Base-by-base conservation (phyloP, 2,113 vertebrate genomes). In the Haliaeetus leucogaster region DNA sequence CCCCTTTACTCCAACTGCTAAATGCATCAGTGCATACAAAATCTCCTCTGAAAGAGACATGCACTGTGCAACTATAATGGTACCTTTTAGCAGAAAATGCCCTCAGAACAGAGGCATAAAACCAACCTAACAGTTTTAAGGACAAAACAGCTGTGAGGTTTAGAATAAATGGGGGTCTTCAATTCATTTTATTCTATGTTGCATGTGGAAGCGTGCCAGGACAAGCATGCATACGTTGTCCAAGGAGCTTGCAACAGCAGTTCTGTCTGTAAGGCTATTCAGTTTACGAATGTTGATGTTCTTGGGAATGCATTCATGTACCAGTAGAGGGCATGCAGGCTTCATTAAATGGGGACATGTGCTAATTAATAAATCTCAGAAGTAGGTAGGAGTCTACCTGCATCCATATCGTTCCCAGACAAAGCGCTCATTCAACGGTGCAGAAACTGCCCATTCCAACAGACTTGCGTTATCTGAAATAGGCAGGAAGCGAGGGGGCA, bases 271-370 rank as follows among this genome's bases (percentile, higher is more conserved):
- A 7, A 19, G 42, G 21, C 45, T 38, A 0, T 38, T 32, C 38
- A 4, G 6, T 61, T 52, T 2, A 2, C 23, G 50, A 81, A 56
- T 3, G 61, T 3, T 11, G 47, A 3, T 40, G 56, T 26, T 95
- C 61, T 71, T 36, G n/a, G 77, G 90, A 95, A 71, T 93, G 70
- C 92, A 26, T 7, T 58, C 38, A 6, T 5, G 47, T 45, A 90
- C 97, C 97, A 97, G 97, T 32, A 98, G 97, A 97, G 97, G 97
- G 97, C 97, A 95, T 0, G 11, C 95, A 79, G 73, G 9, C 88
- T 96, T 96, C 94, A 18, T 97, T 97, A 96, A 94, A 91, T 16
- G 70, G 77, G 82, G 81, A 40, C 82, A 67, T 9, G 55, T 74
- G 85, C 89, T 93, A 86, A 95, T 97, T 95, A 97, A 95, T 88